Evolutionary conservation across 2,888 invertebrate genomes (phyloP).

Genomic region (Notodonta ziczac): DNA sequence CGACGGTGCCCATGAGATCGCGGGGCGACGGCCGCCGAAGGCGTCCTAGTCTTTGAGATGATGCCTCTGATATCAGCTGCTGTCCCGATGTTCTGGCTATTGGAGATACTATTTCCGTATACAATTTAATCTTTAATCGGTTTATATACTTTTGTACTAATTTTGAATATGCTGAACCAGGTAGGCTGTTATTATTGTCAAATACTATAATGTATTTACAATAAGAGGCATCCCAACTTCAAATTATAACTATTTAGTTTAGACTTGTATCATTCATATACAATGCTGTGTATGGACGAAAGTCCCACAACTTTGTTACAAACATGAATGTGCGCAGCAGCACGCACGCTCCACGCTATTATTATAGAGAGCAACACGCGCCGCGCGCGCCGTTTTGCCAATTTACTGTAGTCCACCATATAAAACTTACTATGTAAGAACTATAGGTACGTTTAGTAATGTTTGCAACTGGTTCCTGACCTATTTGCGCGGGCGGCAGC

Average conservation of each 20-base stretch:
- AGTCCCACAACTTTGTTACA: too few relatives aligned
- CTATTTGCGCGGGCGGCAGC: background rate
- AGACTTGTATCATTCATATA: too few relatives aligned
- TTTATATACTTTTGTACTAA: too few relatives aligned
- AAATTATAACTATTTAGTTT: too few relatives aligned
- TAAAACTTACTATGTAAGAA: background rate
- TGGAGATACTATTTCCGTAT: too few relatives aligned
- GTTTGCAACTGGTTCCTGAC: background rate
- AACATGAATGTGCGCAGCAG: background rate
- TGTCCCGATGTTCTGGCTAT: background rate
- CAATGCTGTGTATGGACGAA: background rate
- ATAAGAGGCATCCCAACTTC: too few relatives aligned
- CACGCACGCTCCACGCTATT: slow-evolving; percentile 2
- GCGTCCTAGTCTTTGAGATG: too few relatives aligned
- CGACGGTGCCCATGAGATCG: background rate
- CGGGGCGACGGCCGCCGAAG: too few relatives aligned
- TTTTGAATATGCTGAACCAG: too few relatives aligned
- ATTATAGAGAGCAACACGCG: background rate
- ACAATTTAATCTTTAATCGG: too few relatives aligned
- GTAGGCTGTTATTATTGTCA: too few relatives aligned
- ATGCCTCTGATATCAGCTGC: background rate
- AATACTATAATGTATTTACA: too few relatives aligned
- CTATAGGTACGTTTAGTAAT: background rate
- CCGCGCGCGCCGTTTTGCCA: background rate
- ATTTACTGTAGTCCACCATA: background rate